phyloP scores from a whole-genome alignment of 2,797 vertebrate genomes.

The Scolopax rusticola region DNA sequence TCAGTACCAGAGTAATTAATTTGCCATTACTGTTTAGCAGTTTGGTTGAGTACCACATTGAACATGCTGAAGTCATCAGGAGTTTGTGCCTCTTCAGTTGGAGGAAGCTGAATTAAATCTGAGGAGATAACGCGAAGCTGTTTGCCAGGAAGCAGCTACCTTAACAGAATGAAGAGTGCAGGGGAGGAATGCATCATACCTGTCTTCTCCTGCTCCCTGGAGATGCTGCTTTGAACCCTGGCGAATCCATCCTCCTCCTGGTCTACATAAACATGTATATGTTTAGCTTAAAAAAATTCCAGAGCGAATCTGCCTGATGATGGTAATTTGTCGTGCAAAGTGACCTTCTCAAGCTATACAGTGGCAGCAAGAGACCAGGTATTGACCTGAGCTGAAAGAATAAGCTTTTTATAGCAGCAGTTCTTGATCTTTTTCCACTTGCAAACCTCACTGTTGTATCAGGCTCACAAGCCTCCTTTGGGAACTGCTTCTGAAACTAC shows the following conservation, averaged over 20 bases:
- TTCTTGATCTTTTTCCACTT: not conserved
- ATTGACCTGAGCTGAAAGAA: slow-evolving; percentile 21
- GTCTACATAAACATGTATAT: not conserved
- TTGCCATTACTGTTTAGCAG: not conserved
- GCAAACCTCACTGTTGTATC: not conserved
- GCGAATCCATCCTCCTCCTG: not conserved
- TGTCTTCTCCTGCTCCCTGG: not conserved
- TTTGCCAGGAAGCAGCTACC: not conserved
- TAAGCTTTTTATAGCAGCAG: slow-evolving; percentile 15
- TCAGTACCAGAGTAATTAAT: not conserved
- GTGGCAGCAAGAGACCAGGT: not conserved
- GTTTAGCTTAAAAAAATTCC: not conserved
- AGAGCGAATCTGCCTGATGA: not conserved
- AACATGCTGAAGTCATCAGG: not conserved
- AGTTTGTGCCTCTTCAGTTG: not conserved
- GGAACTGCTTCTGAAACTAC: not conserved
- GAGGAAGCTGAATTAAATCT: not conserved
- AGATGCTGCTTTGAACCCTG: not conserved
- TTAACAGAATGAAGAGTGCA: not conserved
- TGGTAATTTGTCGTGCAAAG: not conserved
- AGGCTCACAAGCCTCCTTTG: not conserved
- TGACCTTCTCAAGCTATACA: not conserved
- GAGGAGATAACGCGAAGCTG: not conserved
- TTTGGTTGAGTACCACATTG: not conserved
- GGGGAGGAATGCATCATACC: not conserved